Conservation (phyloP, 2,113 vertebrate genomes). For the Tachysurus vachellii region DNA sequence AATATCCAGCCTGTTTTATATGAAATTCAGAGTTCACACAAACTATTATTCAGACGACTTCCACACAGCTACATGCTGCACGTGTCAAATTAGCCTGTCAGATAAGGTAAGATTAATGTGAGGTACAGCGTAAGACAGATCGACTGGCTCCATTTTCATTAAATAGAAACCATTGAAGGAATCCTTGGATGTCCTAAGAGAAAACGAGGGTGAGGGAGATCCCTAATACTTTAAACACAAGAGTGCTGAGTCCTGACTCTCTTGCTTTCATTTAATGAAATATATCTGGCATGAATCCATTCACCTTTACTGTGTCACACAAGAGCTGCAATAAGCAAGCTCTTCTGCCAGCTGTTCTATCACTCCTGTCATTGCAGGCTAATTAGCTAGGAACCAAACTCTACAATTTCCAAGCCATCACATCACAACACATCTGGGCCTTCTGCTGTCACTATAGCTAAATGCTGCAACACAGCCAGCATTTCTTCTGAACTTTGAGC, state of each 20-base stretch:
- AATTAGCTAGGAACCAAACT: constrained; percentile 40
- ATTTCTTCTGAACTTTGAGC: neutral
- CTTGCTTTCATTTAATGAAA: constrained; percentile 7
- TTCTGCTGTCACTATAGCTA: constrained; percentile 2
- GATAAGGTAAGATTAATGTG: constrained; percentile 29
- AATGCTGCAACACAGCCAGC: neutral
- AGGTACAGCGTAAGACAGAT: constrained; percentile 32
- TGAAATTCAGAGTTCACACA: neutral
- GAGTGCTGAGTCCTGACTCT: constrained; percentile 2
- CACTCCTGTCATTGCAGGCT: constrained; percentile 23
- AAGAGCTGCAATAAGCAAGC: neutral
- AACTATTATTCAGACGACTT: constrained; percentile 21
- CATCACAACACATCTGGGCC: constrained; percentile 34
- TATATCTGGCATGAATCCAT: neutral
- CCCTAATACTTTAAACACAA: constrained; percentile 6
- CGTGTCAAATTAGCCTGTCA: constrained; percentile 35
- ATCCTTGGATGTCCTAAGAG: constrained; percentile 9
- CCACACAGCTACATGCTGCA: constrained; percentile 24
- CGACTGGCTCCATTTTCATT: constrained; percentile 41
- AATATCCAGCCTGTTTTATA: constrained; percentile 11
- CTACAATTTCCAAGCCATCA: constrained; percentile 10
- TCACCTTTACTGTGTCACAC: constrained; percentile 2
- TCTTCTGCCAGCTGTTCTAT: constrained; percentile 15
- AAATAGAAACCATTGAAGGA: constrained; percentile 28
- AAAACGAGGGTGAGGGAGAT: neutral